Evolutionary conservation across 92 coral and sea anemone genomes (phyloP).

Genomic region (Porites evermanni): DNA sequence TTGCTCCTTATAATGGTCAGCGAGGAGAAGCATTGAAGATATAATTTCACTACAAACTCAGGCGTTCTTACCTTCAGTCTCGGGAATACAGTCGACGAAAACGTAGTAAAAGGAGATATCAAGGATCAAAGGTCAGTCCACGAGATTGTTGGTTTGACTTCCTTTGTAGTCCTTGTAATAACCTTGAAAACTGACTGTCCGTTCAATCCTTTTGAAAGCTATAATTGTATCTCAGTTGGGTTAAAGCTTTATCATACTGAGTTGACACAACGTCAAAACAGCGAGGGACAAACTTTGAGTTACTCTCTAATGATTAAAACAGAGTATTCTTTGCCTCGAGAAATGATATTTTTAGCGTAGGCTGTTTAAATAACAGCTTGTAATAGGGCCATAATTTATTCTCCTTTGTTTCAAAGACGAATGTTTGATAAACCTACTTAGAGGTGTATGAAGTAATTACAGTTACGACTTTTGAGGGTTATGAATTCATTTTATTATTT

Average conservation of each 20-base stretch:
- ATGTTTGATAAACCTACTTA: neutral
- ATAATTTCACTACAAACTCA: too few species aligned
- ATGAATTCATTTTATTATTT: neutral
- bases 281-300: neutral
- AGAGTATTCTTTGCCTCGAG: neutral
- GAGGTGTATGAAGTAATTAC: neutral
- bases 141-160: too few species aligned
- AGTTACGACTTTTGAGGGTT: neutral
- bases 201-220: neutral
- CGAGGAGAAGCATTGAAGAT: too few species aligned
- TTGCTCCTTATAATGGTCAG: too few species aligned
- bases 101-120: too few species aligned
- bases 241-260: neutral
- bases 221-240: neutral
- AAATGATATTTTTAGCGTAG: slow-evolving; percentile 4
- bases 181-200: too few species aligned
- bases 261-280: neutral
- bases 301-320: too few species aligned
- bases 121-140: too few species aligned
- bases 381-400: neutral
- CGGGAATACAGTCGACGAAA: too few species aligned
- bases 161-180: too few species aligned
- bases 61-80: too few species aligned
- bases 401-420: neutral
- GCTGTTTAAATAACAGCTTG: neutral